Base-by-base conservation (phyloP, 2,888 invertebrate genomes). In the Cerceris ruficornis region DNA sequence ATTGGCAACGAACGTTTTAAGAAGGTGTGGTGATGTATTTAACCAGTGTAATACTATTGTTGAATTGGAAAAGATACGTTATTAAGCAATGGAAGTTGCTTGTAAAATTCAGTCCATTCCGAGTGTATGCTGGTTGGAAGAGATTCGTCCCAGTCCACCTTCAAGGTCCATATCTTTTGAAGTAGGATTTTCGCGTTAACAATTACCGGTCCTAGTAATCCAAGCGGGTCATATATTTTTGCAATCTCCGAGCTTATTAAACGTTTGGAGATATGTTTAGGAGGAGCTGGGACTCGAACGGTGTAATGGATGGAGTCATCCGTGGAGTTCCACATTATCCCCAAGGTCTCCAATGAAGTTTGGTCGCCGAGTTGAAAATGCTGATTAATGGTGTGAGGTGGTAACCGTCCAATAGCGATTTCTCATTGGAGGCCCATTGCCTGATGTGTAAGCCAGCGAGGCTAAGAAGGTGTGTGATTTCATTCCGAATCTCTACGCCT, bases 171-270 rank as follows among this genome's bases (percentile, higher is more conserved):
- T 2, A 82, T 65, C 7, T 60, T 50, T 59, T 87, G 84, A 15
- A 83, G 69, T 0, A 82, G 42, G 0, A 87, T 52, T 62, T 87
- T 87, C 0, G 81, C 83, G 6, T 14, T 7, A 2, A 80, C 59
- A 2, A 82, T 69, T 0, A 82, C 76, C 42, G 83, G 86, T 7
- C 72, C 77, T 0, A 86, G 62, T 7, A 84, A 60, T 0, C 84
- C 86, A 0, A 85, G 13, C 0, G 83, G 86, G 14, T 86, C 84
- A 46, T 78, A 87, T 1, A 84, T 82, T 54, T 70, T 81, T 0
- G 83, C 82, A 7, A 81, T 80, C n/a, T 83, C 77, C 2, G 82
- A 85, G 0, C 79, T 62, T 11, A 85, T 71, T 0, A 8, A 55
- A 0, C 82, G 55, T 52, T 83, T 85, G 0, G 81, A 11, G 13